Conservation (phyloP, 64 coral and sea anemone species). For the Exaiptasia diaphana region DNA sequence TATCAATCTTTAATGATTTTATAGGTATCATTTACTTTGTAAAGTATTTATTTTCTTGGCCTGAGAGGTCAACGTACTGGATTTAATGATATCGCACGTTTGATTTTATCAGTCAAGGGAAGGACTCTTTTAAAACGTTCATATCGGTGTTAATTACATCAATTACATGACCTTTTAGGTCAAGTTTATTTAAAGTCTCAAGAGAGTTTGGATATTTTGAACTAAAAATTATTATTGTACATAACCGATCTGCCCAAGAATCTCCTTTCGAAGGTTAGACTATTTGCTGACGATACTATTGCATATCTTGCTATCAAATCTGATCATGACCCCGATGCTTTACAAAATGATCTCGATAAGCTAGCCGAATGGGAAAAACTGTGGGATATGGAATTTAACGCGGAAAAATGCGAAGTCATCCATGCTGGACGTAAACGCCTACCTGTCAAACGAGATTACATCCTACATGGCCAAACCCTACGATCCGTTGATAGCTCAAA, state of each 20-base stretch:
- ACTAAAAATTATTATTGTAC: neutral
- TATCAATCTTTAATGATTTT: too few relatives aligned
- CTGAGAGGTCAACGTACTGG: too few relatives aligned
- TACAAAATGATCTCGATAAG: neutral
- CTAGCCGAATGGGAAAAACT: neutral
- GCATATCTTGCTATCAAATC: neutral
- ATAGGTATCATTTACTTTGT: too few relatives aligned
- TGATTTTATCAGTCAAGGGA: too few relatives aligned
- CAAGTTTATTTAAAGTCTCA: too few relatives aligned
- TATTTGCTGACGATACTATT: neutral
- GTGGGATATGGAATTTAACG: neutral
- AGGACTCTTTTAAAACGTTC: too few relatives aligned
- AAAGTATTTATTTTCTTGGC: too few relatives aligned
- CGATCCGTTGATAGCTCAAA: neutral
- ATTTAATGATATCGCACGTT: too few relatives aligned
- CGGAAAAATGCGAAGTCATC: neutral
- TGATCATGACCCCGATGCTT: neutral
- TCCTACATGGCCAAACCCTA: neutral
- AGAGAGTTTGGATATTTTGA: too few relatives aligned
- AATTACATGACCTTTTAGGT: too few relatives aligned
- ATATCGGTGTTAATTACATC: too few relatives aligned
- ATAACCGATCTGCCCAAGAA: neutral
- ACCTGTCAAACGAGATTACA: neutral
- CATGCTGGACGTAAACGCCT: neutral
- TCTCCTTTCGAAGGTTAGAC: neutral